Evolutionary conservation across 2,888 invertebrate species (phyloP), one percentile per base, ranked within the genome.

Genomic region (Campoplex nolae): DNA sequence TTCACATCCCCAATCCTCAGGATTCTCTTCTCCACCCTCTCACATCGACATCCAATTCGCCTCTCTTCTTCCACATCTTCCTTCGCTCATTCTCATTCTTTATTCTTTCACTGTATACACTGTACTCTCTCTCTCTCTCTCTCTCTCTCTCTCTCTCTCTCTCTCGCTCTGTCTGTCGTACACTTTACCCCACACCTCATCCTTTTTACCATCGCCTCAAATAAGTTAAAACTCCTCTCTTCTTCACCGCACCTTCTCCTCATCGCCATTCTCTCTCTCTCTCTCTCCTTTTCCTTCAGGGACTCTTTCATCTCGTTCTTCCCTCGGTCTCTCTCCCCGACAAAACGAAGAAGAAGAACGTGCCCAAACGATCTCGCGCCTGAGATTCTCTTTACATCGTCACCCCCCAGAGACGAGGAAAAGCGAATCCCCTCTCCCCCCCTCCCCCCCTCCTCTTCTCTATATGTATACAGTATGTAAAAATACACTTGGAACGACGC

Each of bases 381-480:
- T 78, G 68, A 75, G 76, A 76, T 48, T 35, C 76, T 65, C 76
- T 65, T 90, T 90, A 91, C 91, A 91, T 91, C 90, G 90, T 92
- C 91, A 90, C 90, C 89, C 87, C 88, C 88, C 88, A 89, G 75
- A 78, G 73, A 35, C 35, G 54, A 54, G 38, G 65, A 42, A 28
- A 28, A 62, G 73, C 74, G 77, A 42, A 70, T 82, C 35, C 78
- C 79, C 54, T 23, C 54, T 74, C 6, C 16, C 2, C 62, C 42
- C n/a, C 6, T 6, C 2, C 62, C 16, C 7, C 32, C 42, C 35
- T 75, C 79, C 54, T 23, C 54, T 74, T 16, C 16, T 7, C 62
- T 7, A 32, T 16, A 56, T 77, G 68, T 82, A 70, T 58, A 48
- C 58, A 45, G 77, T 85, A 83, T 81, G 73, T 65, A 51, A 65